phyloP scores from a whole-genome alignment of 2,113 vertebrate genomes.

The Perccottus glenii region DNA sequence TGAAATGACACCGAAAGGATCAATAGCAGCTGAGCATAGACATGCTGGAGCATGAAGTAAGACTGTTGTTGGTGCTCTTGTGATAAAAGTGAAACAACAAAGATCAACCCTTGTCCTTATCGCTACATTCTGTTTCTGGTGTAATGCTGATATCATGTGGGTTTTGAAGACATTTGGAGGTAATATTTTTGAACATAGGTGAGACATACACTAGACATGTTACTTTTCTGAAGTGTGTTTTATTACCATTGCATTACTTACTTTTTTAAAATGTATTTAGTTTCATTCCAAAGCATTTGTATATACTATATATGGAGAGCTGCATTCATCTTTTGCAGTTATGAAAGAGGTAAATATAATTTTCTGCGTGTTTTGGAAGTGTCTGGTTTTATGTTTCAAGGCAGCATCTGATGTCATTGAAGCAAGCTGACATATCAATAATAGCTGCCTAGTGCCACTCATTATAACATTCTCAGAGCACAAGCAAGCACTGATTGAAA shows the following conservation, averaged over 20 bases:
- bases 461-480: constrained; percentile 68
- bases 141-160: no score
- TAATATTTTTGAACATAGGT: not conserved
- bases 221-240: no score
- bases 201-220: no score
- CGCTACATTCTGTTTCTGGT: not conserved
- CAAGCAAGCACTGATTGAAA: constrained; percentile 77
- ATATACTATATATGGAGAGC: no score
- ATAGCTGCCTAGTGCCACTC: constrained; percentile 63
- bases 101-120: not conserved
- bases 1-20: not conserved
- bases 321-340: no score
- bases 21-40: not conserved
- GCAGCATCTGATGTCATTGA: constrained; percentile 51
- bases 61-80: not conserved
- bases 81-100: not conserved
- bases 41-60: not conserved
- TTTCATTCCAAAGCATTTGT: no score
- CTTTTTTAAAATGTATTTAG: no score
- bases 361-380: constrained; percentile 34
- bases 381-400: constrained; percentile 58
- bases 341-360: constrained; percentile 35
- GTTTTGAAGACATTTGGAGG: no score
- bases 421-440: constrained; percentile 62
- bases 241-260: no score